Base-by-base conservation (phyloP, 2,113 vertebrate genomes). In the Dipodomys merriami region DNA sequence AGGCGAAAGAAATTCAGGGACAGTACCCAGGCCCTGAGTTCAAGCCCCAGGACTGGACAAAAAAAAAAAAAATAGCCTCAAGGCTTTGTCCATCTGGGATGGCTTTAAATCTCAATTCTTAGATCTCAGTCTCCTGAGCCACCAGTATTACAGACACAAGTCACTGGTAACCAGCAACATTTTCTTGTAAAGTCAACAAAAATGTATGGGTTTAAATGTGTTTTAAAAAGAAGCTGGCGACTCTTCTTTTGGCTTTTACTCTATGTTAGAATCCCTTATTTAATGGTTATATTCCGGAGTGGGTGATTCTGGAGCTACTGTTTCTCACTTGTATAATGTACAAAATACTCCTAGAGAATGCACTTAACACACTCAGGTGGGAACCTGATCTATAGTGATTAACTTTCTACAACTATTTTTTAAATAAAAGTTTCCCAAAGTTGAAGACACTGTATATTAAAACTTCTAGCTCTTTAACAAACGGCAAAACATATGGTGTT, bases 141-240 rank as follows among this genome's bases (percentile, higher is more conserved):
- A 57, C 53, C 53, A 57, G 53, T 15, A 57, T 57, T 16, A 57
- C 53, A 57, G 53, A 57, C 12, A 57, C 53, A 13, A 53, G 53
- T 74, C 29, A 74, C 13, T 64, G 7, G 73, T 83, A 95, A 57
- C 11, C 89, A 46, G 68, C 30, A 73, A 93, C 82, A 67, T 88
- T 88, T 91, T 69, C 78, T 88, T 91, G 1, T n/a, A 73, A 78
- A 91, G 35, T 65, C 30, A 27, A 83, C 33, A 81, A 64, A 88
- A 84, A 85, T 13, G 57, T 23, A 53, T 49, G 73, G 44, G 49
- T 30, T 22, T 86, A 86, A 69, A 64, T 30, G 25, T 30, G 85
- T 19, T 33, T 86, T 80, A 90, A 82, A 86, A 69, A 64, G 62
- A 85, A 49, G 3, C 11, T 81, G 46, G 62, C 44, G 39, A 67